Base-by-base conservation (phyloP, 1,140 invertebrate genomes). In the Habropoda laboriosa region DNA sequence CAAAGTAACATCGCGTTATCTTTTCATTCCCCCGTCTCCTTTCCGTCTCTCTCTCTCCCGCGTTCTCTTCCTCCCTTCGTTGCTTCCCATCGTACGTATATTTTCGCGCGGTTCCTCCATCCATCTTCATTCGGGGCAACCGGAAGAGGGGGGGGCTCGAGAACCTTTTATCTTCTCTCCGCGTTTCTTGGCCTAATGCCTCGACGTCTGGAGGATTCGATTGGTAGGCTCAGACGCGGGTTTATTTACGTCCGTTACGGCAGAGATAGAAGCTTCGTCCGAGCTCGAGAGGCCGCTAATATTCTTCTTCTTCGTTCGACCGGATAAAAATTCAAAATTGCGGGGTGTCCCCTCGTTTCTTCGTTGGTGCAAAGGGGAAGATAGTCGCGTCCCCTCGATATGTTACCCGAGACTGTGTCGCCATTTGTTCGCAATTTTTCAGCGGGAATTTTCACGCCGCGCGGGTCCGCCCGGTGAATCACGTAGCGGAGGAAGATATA, bases 101-200 rank as follows among this genome's bases (percentile, higher is more conserved):
- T 77, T 64, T 81, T 82, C 81, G 72, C 82, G 72, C 83, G 72
- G 67, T 84, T 85, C 83, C 81, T 85, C 78, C 86, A 90, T 90
- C 83, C 81, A 86, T 90, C 89, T 90, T 90, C 86, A 87, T 89
- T 89, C 49, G 49, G 66, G 32, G 58, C 63, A 57, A 64, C 72
- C 75, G 80, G 81, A 79, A 82, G 77, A 64, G 73, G 66, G 58
- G 76, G n/a, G 77, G 72, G 74, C 63, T 76, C 76, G 72, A 73
- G 60, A 85, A 70, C 72, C 75, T 80, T 87, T 88, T 88, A 86
- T 86, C 84, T 85, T 85, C 85, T 38, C 60, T 79, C n/a, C 80
- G 75, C 78, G 58, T 78, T 86, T 76, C 82, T 57, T 55, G 75
- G 53, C 63, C 70, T 72, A 82, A 83, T 83, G 70, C 74, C 72